phyloP scores from a whole-genome alignment of 1,140 invertebrate genomes.

The Eriosoma lanigerum region DNA sequence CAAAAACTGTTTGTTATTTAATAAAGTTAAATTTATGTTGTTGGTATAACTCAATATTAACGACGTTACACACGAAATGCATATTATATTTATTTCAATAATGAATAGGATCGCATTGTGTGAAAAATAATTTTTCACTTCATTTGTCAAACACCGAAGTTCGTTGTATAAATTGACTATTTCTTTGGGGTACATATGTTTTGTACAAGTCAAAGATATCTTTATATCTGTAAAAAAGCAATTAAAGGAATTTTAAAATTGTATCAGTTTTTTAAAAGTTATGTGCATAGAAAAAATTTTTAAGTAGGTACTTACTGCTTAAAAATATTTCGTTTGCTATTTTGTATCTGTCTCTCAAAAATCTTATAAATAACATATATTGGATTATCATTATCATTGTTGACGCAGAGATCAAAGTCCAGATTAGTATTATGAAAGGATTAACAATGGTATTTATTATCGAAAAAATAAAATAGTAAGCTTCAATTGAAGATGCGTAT shows the following conservation, averaged over 20 bases:
- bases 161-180: not conserved
- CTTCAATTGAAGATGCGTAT: not conserved
- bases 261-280: too few species aligned
- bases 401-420: not conserved
- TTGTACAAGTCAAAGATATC: too few species aligned
- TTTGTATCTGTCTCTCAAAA: not conserved
- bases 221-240: too few species aligned
- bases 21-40: not conserved
- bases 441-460: fast-evolving
- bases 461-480: not conserved
- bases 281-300: too few species aligned
- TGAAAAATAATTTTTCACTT: not conserved
- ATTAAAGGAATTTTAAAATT: too few species aligned
- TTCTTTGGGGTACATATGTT: not conserved
- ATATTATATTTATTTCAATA: not conserved
- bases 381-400: not conserved
- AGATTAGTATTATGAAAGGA: not conserved
- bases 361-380: not conserved
- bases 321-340: not conserved
- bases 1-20: not conserved
- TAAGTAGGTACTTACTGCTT: not conserved
- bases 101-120: not conserved
- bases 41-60: not conserved
- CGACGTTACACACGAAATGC: not conserved
- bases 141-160: not conserved